Conservation (phyloP, 2,888 invertebrate species). For the Epirrhoe alternata region DNA sequence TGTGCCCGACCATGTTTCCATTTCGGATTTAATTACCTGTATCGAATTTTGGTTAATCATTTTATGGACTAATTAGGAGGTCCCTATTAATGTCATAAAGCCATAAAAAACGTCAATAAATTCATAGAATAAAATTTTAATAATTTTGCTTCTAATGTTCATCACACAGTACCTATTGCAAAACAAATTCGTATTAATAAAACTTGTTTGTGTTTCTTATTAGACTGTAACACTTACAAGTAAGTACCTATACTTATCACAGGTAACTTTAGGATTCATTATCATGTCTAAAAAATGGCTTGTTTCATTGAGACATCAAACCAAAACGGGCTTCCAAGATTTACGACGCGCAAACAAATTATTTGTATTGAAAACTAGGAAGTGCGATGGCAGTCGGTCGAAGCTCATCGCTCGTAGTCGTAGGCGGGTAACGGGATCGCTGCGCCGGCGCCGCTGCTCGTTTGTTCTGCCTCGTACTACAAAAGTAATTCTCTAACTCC, state of each 20-base stretch:
- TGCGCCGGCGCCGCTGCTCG: slow-evolving; percentile 55
- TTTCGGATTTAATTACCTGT: slow-evolving; percentile 50
- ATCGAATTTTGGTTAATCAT: slow-evolving; percentile 50
- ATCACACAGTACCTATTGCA: slow-evolving; percentile 27
- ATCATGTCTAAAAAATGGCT: slow-evolving; percentile 27
- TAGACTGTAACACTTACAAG: slow-evolving; percentile 8
- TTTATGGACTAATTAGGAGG: slow-evolving; percentile 48
- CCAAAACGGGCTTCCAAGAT: slow-evolving; percentile 21
- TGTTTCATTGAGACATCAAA: slow-evolving; percentile 39
- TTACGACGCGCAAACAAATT: slow-evolving; percentile 36
- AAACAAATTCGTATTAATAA: slow-evolving; percentile 32
- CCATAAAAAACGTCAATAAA: slow-evolving; percentile 42
- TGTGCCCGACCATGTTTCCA: slow-evolving; percentile 51
- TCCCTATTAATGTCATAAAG: slow-evolving; percentile 38
- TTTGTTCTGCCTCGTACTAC: slow-evolving; percentile 45
- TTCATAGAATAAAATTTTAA: slow-evolving; percentile 39
- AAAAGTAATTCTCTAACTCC: slow-evolving; percentile 32
- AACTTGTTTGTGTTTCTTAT: slow-evolving; percentile 10
- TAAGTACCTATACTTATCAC: slow-evolving; percentile 17
- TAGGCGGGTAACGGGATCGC: slow-evolving; percentile 73
- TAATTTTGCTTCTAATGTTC: slow-evolving; percentile 34
- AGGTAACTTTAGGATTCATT: slow-evolving; percentile 34
- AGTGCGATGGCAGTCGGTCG: slow-evolving; percentile 53
- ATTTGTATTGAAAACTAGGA: slow-evolving; percentile 56
- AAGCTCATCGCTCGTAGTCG: slow-evolving; percentile 51